These are phyloP conservation scores for Tupaia tana DNA, from an alignment of 2,113 vertebrate genomes.

Conservation along the genomic window DNA sequence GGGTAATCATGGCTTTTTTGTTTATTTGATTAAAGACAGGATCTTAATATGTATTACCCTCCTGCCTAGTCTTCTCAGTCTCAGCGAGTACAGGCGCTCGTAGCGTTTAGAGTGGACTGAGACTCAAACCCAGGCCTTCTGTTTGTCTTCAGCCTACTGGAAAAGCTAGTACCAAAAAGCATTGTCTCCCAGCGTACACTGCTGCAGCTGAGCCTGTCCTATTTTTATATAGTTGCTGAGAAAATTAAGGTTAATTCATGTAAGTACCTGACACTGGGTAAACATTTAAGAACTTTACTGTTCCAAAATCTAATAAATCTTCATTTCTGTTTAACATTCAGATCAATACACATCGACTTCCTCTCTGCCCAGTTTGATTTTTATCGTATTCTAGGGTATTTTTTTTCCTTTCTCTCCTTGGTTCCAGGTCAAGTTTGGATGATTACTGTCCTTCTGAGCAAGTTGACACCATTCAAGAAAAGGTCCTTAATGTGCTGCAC, in stretches of 20 bases:
- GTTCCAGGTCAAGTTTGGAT: constrained; percentile 95
- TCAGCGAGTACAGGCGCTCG: too few relatives aligned
- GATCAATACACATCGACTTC: constrained; percentile 45
- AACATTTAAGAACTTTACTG: not conserved
- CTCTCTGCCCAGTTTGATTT: not conserved
- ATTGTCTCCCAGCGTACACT: too few relatives aligned
- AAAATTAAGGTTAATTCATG: constrained; percentile 18
- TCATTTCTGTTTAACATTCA: not conserved
- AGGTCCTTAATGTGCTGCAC: constrained; percentile 87
- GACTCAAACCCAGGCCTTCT: too few relatives aligned
- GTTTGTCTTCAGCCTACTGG: too few relatives aligned
- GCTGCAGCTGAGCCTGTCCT: not conserved
- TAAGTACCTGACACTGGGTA: not conserved
- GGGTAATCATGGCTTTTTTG: not conserved
- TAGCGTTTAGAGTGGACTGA: too few relatives aligned
- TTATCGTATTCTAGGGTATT: constrained; percentile 20
- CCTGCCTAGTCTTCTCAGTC: too few relatives aligned
- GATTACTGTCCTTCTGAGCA: constrained; percentile 98
- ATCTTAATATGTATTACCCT: too few relatives aligned
- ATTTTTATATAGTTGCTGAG: constrained; percentile 17
- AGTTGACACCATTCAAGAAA: constrained; percentile 93
- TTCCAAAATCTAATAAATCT: not conserved
- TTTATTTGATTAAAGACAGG: too few relatives aligned
- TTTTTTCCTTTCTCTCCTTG: constrained; percentile 48
- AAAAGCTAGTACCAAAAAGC: too few relatives aligned